Evolutionary conservation across 37 sponge, comb jelly and placozoan species (phyloP), one percentile per base, ranked within the genome.

Genomic region (Petrosia ficiformis): DNA sequence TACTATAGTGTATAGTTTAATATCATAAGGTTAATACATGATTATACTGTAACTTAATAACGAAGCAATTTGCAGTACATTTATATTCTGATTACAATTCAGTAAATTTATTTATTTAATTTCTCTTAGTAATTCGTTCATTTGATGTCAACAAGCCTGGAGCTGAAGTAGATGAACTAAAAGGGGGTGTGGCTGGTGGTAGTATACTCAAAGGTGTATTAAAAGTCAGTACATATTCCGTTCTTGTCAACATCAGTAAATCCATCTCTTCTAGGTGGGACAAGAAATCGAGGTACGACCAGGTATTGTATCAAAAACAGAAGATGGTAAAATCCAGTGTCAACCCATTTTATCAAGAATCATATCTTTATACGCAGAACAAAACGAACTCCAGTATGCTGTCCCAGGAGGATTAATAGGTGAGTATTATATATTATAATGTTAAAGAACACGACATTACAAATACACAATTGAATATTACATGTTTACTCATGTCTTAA

Each of bases 181-280:
- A 94, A 63, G 98, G 98, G 76, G 98, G 98, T 28, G 98, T 97
- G 85, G 98, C 98, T 57, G 98, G 98, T 64, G 98, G 98, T 35
- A 91, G 92, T 75, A 92, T 97, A 22, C 80, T 97, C n/a, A 83
- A 77, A 54, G 98, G 98, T 34, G 95, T 97, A 22, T 80, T 97
- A 4, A 86, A 83, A 67, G 94, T 92, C 29, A 67, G 83, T 39
- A 14, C 28, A 5, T 61, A 8, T 22, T 26, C 6, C 63, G n/a
- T 48, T 26, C 63, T n/a, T 61, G 63, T 61, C n/a, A 11, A 48
- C 10, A 16, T 16, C 54, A 10, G 16, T 16, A 48, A 19, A 19
- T 19, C 54, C 8, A 48, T 48, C 35, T 16, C 57, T 33, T 11
- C 19, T 56, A 92, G 93, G 90, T 97, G 28, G 95, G 95, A 4